A percentile compares a stretch with the other conserved stretches of the same genome.
phyloP scores from a whole-genome alignment of 2,113 vertebrate species.

The Erythrolamprus reginae region DNA sequence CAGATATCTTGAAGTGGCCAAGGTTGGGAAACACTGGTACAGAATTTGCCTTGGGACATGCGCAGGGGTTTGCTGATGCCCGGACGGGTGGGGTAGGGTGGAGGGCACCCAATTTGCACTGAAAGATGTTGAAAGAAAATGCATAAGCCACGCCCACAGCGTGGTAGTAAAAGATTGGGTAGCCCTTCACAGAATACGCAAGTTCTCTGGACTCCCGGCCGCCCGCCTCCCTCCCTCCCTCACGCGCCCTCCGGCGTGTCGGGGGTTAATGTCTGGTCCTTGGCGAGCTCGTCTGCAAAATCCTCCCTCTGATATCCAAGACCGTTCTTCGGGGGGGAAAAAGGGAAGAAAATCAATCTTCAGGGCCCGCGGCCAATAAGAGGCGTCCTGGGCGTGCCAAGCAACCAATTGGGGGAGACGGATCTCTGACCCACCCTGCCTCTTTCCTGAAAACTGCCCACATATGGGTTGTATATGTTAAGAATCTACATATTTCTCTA shows the following conservation, averaged over 20 bases:
- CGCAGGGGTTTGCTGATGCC: too few species aligned
- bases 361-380: conserved; percentile 17
- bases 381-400: background rate
- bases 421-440: conserved; percentile 24
- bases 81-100: too few species aligned
- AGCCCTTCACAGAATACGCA: too few species aligned
- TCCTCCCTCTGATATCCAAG: background rate
- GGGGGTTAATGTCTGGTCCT: conserved; percentile 20
- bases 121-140: too few species aligned
- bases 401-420: background rate
- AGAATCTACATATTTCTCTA: background rate
- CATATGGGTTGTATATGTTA: background rate
- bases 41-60: background rate
- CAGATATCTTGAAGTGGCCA: too few species aligned
- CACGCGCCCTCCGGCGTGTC: background rate
- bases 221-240: background rate
- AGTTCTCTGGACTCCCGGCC: background rate
- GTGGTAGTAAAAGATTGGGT: too few species aligned
- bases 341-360: conserved; percentile 1
- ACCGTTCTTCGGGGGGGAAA: background rate
- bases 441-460: conserved; percentile 13
- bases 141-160: too few species aligned
- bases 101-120: too few species aligned
- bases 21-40: too few species aligned
- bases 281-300: conserved; percentile 7